Conservation (phyloP, 2,797 vertebrate genomes). For the Setipinna tenuifilis region DNA sequence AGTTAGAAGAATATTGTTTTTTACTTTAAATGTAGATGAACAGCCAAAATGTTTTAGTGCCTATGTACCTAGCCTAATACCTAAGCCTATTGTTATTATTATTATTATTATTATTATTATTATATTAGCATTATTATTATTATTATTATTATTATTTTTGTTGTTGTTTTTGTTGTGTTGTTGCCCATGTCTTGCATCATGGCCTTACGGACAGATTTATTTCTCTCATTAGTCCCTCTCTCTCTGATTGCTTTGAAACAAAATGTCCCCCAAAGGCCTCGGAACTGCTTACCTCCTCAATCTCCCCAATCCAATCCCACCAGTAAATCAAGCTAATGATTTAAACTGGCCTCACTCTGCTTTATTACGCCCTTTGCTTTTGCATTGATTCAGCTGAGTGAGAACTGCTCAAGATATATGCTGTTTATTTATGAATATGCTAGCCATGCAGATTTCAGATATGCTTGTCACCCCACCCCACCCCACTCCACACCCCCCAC, state of each 20-base stretch:
- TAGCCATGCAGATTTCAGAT: slow-evolving; percentile 29
- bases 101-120: slow-evolving; percentile 17
- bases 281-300: slow-evolving; percentile 54
- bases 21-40: not conserved
- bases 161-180: not conserved
- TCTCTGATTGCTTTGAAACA: slow-evolving; percentile 49
- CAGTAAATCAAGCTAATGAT: slow-evolving; percentile 56
- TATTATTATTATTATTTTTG: not conserved
- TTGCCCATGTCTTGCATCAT: slow-evolving; percentile 12
- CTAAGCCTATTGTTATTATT: slow-evolving; percentile 32
- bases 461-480: not conserved
- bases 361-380: slow-evolving; percentile 46
- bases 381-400: slow-evolving; percentile 45
- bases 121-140: slow-evolving; percentile 33
- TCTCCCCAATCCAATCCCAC: slow-evolving; percentile 42
- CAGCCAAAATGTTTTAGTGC: not conserved
- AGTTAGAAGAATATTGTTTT: not conserved
- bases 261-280: slow-evolving; percentile 49
- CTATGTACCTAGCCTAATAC: not conserved
- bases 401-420: slow-evolving; percentile 33
- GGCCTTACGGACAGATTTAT: slow-evolving; percentile 44
- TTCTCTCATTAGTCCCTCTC: slow-evolving; percentile 47
- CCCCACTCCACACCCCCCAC: not conserved
- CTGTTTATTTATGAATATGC: slow-evolving; percentile 39
- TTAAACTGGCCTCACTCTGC: slow-evolving; percentile 45